Conservation (phyloP, 2,113 vertebrate species). For the Alexandromys fortis region DNA sequence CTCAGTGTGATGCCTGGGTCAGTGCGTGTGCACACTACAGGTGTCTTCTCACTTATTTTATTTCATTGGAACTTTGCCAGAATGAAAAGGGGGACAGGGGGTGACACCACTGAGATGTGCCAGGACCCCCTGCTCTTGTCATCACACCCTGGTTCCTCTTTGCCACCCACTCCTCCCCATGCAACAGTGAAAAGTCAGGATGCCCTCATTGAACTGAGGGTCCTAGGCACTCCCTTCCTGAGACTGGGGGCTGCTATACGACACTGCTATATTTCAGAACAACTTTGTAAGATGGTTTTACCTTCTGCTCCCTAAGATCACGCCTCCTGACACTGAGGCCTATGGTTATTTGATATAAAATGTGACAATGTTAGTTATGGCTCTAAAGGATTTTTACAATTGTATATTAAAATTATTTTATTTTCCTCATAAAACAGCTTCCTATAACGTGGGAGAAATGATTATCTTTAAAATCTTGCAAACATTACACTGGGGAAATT, state of each 20-base stretch:
- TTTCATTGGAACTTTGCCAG: not conserved
- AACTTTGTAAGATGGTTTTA: fast-evolving
- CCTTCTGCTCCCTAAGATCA: too few relatives aligned
- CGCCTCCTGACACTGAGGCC: fast-evolving
- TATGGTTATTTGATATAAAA: not conserved
- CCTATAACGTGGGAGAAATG: slow-evolving; percentile 20
- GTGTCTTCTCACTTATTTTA: not conserved
- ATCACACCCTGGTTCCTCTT: fast-evolving
- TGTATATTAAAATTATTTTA: not conserved
- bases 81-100: fast-evolving
- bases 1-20: fast-evolving
- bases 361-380: not conserved
- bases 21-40: fast-evolving
- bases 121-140: too few relatives aligned
- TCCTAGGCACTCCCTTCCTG: fast-evolving
- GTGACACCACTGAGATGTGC: fast-evolving
- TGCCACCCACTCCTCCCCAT: fast-evolving
- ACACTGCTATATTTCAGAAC: fast-evolving
- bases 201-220: fast-evolving
- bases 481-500: slow-evolving; percentile 62
- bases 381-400: not conserved
- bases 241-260: fast-evolving
- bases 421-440: slow-evolving; percentile 28
- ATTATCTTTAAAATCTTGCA: slow-evolving; percentile 23
- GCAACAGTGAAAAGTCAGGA: not conserved